These are phyloP conservation scores for Yponomeuta sedellus DNA, from an alignment of 2,888 invertebrate species.

Conservation along the genomic window DNA sequence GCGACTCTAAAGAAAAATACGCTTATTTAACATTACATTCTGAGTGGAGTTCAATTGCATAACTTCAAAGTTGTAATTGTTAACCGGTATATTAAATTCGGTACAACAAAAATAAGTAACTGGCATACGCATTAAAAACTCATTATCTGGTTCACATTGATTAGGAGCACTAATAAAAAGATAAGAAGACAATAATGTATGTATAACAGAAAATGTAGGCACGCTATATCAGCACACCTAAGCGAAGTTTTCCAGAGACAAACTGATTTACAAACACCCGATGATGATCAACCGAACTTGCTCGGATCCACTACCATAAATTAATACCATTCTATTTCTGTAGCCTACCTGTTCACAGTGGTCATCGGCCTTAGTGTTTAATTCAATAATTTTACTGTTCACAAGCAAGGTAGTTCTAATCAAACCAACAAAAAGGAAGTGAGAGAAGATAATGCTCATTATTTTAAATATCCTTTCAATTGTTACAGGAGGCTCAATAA, in stretches of 20 bases:
- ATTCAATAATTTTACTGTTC: neutral
- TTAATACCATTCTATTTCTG: neutral
- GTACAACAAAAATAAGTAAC: no score
- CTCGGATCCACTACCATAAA: neutral
- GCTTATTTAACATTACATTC: no score
- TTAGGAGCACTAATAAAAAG: neutral
- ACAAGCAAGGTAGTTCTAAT: neutral
- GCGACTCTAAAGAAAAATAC: no score
- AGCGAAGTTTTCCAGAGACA: neutral
- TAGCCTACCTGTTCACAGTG: neutral
- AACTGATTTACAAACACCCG: neutral
- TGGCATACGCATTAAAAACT: neutral
- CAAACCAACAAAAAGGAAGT: neutral
- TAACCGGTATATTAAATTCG: no score
- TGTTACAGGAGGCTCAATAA: constrained; percentile 53
- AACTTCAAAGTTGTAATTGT: no score
- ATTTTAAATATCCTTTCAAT: constrained; percentile 22
- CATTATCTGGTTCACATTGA: neutral
- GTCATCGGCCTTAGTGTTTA: neutral
- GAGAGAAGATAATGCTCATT: neutral
- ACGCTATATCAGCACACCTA: neutral
- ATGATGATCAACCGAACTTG: neutral
- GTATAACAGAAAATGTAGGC: neutral
- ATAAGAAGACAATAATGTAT: neutral
- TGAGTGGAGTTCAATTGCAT: no score